Conservation (phyloP, 1,140 invertebrate species). For the Eriocheir sinensis region DNA sequence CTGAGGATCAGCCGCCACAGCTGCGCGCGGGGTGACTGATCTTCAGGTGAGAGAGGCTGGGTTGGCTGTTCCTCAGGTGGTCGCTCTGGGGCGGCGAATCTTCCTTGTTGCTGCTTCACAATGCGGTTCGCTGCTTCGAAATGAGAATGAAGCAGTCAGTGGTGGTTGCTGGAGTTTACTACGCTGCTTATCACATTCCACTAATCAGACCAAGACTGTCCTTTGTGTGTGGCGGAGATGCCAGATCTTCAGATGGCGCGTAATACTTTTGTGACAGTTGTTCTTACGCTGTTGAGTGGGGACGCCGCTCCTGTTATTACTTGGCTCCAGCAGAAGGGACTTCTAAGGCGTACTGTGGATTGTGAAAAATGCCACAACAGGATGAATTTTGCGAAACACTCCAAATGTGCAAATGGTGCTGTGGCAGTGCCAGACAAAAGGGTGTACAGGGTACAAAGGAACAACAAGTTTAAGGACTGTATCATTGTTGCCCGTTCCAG, state of each 20-base stretch:
- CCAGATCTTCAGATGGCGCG: neutral
- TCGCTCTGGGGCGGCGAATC: too few relatives aligned
- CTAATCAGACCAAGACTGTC: slow-evolving; percentile 13
- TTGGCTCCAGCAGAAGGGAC: slow-evolving; percentile 24
- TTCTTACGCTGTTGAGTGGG: neutral
- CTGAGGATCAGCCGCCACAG: too few relatives aligned
- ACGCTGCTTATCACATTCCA: slow-evolving; percentile 5
- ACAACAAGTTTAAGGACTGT: neutral
- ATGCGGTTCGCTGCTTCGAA: neutral
- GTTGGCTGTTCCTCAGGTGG: too few relatives aligned
- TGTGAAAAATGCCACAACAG: slow-evolving; percentile 27
- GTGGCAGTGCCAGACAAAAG: slow-evolving; percentile 34
- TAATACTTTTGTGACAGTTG: slow-evolving; percentile 9
- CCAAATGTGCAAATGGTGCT: neutral
- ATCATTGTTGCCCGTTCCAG: slow-evolving; percentile 32
- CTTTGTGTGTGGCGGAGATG: neutral
- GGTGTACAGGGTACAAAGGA: neutral
- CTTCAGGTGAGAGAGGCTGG: neutral
- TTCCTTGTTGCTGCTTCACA: too few relatives aligned
- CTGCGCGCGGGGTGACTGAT: neutral
- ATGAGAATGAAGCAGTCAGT: neutral
- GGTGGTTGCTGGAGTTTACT: neutral
- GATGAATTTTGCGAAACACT: slow-evolving; percentile 46
- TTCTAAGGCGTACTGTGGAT: slow-evolving; percentile 12
- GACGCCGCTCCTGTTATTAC: neutral